phyloP scores from a whole-genome alignment of 2,113 vertebrate genomes.

The Thalassoma bifasciatum region DNA sequence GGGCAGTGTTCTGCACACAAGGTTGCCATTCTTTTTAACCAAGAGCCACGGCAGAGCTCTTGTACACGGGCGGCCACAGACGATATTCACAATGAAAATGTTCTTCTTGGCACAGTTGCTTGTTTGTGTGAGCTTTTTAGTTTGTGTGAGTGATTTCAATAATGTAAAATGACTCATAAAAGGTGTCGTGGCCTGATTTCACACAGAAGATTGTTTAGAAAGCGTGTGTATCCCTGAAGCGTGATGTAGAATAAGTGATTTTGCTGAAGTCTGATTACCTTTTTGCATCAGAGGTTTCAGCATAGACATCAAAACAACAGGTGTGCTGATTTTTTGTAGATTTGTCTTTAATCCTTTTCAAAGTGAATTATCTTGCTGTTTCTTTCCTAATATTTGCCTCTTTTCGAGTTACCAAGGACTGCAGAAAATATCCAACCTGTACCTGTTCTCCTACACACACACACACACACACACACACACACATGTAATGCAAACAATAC shows the following conservation, averaged over 20 bases:
- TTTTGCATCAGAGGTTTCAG: slow-evolving; percentile 12
- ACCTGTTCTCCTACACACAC: neutral
- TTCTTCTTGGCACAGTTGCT: slow-evolving; percentile 61
- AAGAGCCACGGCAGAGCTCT: slow-evolving; percentile 25
- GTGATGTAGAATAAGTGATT: slow-evolving; percentile 46
- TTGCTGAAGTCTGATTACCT: slow-evolving; percentile 33
- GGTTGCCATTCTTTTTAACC: slow-evolving; percentile 61
- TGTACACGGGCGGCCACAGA: slow-evolving; percentile 42
- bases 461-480: neutral
- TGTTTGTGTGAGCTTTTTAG: slow-evolving; percentile 32
- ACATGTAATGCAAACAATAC: slow-evolving; percentile 9
- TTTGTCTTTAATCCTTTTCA: neutral
- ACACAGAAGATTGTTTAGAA: slow-evolving; percentile 55
- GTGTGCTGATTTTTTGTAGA: slow-evolving; percentile 2
- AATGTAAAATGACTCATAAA: slow-evolving; percentile 57
- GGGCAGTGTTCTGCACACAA: slow-evolving; percentile 70
- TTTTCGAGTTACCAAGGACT: neutral
- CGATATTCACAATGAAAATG: slow-evolving; percentile 65
- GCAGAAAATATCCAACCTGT: neutral
- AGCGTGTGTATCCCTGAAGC: slow-evolving; percentile 49
- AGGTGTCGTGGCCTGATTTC: slow-evolving; percentile 56
- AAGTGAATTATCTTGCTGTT: neutral
- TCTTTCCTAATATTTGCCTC: neutral
- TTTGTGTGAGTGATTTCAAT: slow-evolving; percentile 46
- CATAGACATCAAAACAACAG: neutral